These are phyloP conservation scores for Stigmatopora nigra DNA, from an alignment of 2,113 vertebrate genomes.

Conservation along the genomic window DNA sequence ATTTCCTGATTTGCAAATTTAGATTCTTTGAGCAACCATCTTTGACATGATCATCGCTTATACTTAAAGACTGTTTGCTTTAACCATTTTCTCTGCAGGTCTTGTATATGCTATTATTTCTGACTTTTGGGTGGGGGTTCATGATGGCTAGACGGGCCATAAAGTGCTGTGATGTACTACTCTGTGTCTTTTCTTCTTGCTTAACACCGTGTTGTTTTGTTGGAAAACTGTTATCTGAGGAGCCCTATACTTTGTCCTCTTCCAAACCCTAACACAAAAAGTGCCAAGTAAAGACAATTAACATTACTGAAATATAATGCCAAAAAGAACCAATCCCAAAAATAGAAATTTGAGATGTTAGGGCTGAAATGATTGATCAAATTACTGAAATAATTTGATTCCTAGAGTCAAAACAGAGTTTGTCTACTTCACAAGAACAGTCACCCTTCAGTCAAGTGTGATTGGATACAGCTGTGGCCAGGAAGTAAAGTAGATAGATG, in stretches of 20 bases:
- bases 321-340: too few species aligned
- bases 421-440: too few species aligned
- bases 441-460: neutral
- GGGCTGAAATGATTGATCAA: too few species aligned
- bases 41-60: too few species aligned
- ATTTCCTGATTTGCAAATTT: too few species aligned
- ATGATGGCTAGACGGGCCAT: constrained; percentile 17
- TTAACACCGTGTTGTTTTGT: neutral
- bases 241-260: too few species aligned
- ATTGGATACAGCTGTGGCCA: neutral
- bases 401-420: neutral
- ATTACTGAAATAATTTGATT: neutral
- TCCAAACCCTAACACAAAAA: neutral
- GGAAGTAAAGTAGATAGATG: neutral
- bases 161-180: constrained; percentile 4
- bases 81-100: constrained; percentile 32
- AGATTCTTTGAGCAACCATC: too few species aligned
- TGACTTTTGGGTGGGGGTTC: constrained; percentile 28
- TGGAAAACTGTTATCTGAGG: neutral
- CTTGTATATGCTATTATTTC: constrained; percentile 56
- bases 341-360: too few species aligned
- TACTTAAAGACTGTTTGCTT: too few species aligned
- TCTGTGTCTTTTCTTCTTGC: neutral
- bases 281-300: too few species aligned
- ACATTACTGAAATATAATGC: too few species aligned